A percentile compares a stretch with the other conserved stretches of the same genome.
Conservation (phyloP, 2,888 invertebrate genomes). For the Diaphora mendica region DNA sequence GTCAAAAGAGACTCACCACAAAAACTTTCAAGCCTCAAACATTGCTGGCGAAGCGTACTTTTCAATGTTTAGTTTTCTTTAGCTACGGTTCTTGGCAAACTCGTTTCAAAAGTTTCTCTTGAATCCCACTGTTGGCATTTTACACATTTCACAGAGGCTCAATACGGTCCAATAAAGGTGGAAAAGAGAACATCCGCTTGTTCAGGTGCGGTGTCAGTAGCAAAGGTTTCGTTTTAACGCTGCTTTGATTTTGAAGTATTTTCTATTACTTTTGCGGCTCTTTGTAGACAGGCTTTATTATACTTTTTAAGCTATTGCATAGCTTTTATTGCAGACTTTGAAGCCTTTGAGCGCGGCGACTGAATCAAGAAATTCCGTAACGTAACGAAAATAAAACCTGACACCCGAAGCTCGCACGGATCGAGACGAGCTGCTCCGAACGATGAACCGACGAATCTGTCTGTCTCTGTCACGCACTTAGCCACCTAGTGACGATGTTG, state of each 20-base stretch:
- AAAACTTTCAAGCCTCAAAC: slow-evolving; percentile 43
- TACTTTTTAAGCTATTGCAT: no score
- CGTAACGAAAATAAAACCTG: no score
- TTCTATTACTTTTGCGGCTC: background rate
- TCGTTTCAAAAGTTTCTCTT: slow-evolving; percentile 66
- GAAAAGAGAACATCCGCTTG: slow-evolving; percentile 54
- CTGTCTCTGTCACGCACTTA: no score
- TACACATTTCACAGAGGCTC: slow-evolving; percentile 73
- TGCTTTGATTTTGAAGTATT: slow-evolving; percentile 7
- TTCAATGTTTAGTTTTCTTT: slow-evolving; percentile 63
- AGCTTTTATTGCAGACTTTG: no score
- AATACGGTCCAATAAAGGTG: slow-evolving; percentile 70
- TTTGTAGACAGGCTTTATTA: background rate
- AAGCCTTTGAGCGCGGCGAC: no score
- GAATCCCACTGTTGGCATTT: slow-evolving; percentile 72
- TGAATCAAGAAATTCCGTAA: no score
- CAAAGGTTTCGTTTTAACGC: slow-evolving; percentile 31
- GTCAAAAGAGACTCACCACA: slow-evolving; percentile 30
- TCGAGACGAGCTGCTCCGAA: no score
- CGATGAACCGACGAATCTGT: no score
- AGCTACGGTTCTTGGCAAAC: slow-evolving; percentile 59
- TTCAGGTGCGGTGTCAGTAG: slow-evolving; percentile 36
- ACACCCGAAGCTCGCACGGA: no score
- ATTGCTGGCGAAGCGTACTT: slow-evolving; percentile 47
- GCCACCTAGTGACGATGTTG: no score